Conservation (phyloP, 2,888 invertebrate species). For the Watsonalla cultraria region DNA sequence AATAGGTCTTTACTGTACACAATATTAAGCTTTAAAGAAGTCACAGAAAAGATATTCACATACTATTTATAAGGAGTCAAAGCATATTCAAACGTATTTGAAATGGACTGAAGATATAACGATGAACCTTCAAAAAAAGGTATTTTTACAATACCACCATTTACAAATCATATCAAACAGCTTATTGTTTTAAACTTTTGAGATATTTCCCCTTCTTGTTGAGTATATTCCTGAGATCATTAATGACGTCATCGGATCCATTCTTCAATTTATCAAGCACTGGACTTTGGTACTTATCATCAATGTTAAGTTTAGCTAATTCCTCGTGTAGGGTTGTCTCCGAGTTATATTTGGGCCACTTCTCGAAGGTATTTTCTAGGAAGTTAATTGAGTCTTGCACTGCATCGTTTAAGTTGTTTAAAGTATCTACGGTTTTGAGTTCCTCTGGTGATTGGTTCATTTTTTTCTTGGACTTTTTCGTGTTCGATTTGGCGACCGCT, state of each 20-base stretch:
- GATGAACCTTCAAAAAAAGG: too few relatives aligned
- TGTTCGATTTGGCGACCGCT: slow-evolving; percentile 63
- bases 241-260: slow-evolving; percentile 71
- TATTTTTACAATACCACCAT: too few relatives aligned
- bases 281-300: slow-evolving; percentile 51
- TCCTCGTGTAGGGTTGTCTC: slow-evolving; percentile 50
- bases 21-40: too few relatives aligned
- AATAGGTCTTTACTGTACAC: too few relatives aligned
- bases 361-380: slow-evolving; percentile 61
- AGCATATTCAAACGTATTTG: slow-evolving; percentile 11
- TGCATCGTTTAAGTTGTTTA: slow-evolving; percentile 50
- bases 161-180: too few relatives aligned
- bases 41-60: not conserved
- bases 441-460: slow-evolving; percentile 66
- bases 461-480: slow-evolving; percentile 80
- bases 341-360: slow-evolving; percentile 55
- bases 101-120: slow-evolving; percentile 6
- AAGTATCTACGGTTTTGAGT: slow-evolving; percentile 44
- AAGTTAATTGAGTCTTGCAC: slow-evolving; percentile 50
- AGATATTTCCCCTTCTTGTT: slow-evolving; percentile 77
- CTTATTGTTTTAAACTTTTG: slow-evolving; percentile 58
- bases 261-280: slow-evolving; percentile 65
- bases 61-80: too few relatives aligned
- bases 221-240: slow-evolving; percentile 72
- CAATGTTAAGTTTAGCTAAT: slow-evolving; percentile 52